Evolutionary conservation across 2,888 invertebrate genomes (phyloP), one percentile per base, ranked within the genome.

Genomic region (Acleris laterana): DNA sequence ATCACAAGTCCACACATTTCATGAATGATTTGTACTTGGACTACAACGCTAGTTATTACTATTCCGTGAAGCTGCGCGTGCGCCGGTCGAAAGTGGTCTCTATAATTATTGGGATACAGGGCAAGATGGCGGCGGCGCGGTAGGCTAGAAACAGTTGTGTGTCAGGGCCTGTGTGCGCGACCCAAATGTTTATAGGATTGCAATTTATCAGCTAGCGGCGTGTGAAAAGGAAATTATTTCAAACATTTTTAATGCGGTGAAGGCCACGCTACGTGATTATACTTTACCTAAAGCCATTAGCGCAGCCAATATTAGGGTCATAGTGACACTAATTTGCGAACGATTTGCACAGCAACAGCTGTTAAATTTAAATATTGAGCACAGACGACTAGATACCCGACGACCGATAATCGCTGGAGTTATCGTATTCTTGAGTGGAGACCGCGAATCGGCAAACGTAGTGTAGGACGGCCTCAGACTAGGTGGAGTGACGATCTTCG

Each of bases 21-120:
- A 81, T 82, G 83, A 83, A 85, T 85, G 86, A 87, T 87, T 87
- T 86, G 86, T 87, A 83, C 80, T 82, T 79, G 82, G 72, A 76
- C 79, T 79, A 82, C 79, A 82, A 81, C 78, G 72, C 76, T 71
- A 70, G 71, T 78, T 65, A 71, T 73, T 70, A 73, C 72, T 70
- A 71, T 69, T 65, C 67, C 61, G 69, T 61, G 62, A 67, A 64
- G 69, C 63, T 69, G 62, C 55, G 63, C 51, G 28, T 4, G 28
- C 56, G 46, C 52, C n/a, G 63, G 52, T 48, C 59, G 44, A 70
- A 69, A 71, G 59, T 60, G 62, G 57, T 53, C 64, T 58, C 57
- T 68, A 38, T 50, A 20, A 13, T 4, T 9, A 16, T 19, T 20
- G 44, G 28, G n/a, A 51, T 63, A 56, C 50, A 28, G 51, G 51